Evolutionary conservation across 2,113 vertebrate genomes (phyloP), one percentile per base, ranked within the genome.

Genomic region (Cyprinodon tularosa): DNA sequence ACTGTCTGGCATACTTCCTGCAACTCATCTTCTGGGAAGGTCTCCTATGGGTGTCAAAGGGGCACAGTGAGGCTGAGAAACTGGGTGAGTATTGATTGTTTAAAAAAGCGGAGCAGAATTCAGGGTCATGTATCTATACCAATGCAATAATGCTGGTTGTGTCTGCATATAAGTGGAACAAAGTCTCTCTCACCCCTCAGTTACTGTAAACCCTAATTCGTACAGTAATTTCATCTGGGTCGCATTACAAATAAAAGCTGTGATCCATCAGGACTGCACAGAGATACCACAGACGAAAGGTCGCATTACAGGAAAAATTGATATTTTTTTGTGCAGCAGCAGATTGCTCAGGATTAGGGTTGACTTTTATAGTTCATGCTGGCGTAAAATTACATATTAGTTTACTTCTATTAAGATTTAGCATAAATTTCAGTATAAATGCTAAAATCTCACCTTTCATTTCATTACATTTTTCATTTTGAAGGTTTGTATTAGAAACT

Each of bases 31-130:
- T 36, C 6, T 57, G 50, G n/a, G n/a, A 62, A 62, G 67, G 39
- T 17, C 53, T 53, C 61, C 45, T 66, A 71, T 71, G 63, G 61
- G 40, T 6, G 68, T 71, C 13, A 73, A 36, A 60, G 29, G 40
- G 29, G 36, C 64, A 76, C 60, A 74, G 4, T 74, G 70, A 29
- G 47, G n/a, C 68, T 20, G 59, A 44, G 64, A 76, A 77, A 61
- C 50, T 77, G 80, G 90, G 66, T 83, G 81, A 53, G 66, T 82
- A 87, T 88, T 68, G 82, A 88, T 87, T 78, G 68, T 39, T 78
- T 50, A 14, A 70, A 57, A 57, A 57, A 20, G 50, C 14, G 17
- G 50, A 57, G 17, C 50, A 57, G 50, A 8, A 57, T 20, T 15
- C 17, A n/a, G 50, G 7, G 50, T 57, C 50, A 57, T 57, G 50